These are phyloP conservation scores for Orius insidiosus DNA, from an alignment of 1,140 invertebrate species.

Conservation along the genomic window DNA sequence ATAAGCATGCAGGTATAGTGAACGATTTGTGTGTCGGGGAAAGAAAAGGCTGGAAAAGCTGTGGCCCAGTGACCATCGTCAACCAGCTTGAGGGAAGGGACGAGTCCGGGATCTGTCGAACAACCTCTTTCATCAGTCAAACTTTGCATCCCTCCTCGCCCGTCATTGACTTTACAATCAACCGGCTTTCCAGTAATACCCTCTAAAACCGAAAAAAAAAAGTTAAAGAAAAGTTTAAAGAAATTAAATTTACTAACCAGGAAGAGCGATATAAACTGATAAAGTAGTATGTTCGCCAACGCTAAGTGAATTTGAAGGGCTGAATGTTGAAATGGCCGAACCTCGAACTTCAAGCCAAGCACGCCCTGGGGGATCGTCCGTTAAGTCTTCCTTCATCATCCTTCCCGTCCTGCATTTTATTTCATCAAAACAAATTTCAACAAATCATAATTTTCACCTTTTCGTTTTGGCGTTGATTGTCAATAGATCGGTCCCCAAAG, in stretches of 20 bases:
- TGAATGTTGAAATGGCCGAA: conserved; percentile 24
- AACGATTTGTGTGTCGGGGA: conserved; percentile 11
- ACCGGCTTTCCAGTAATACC: conserved; percentile 6
- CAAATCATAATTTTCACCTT: background rate
- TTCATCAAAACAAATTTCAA: background rate
- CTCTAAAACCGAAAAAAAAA: conserved; percentile 5
- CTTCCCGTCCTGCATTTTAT: conserved; percentile 6
- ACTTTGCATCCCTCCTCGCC: conserved; percentile 6
- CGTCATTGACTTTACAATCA: conserved; percentile 13
- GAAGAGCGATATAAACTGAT: conserved; percentile 45
- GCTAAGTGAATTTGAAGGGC: conserved; percentile 34
- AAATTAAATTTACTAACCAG: conserved; percentile 29
- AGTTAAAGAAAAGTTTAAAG: background rate
- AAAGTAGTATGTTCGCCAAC: conserved; percentile 53
- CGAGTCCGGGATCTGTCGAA: conserved; percentile 6
- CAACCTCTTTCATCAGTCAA: conserved; percentile 11
- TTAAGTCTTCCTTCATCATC: conserved; percentile 1
- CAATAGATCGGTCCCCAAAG: conserved; percentile 10
- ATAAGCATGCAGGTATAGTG: conserved; percentile 13
- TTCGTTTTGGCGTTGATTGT: background rate
- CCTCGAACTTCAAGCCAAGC: conserved; percentile 54
- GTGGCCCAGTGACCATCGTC: conserved; percentile 10
- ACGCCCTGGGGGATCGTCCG: conserved; percentile 30
- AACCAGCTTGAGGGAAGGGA: conserved; percentile 2
- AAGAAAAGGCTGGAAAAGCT: conserved; percentile 15